These are phyloP conservation scores for Galbula dea DNA, from an alignment of 2,113 vertebrate genomes.

Conservation along the genomic window DNA sequence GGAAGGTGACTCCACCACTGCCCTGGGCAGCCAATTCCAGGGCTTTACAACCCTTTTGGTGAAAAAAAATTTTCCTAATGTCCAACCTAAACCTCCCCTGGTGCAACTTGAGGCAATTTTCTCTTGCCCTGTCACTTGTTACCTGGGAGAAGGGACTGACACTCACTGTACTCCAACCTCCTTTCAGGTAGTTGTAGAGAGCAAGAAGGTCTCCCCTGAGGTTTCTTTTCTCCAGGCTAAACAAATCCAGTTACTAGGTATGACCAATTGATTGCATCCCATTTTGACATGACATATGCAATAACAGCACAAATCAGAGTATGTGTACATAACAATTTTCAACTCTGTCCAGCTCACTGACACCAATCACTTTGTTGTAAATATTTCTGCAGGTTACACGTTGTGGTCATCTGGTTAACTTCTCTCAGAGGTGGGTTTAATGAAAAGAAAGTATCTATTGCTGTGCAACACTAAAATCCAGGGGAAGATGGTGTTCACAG, in stretches of 20 bases:
- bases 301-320: neutral
- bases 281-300: neutral
- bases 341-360: neutral
- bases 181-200: too few relatives aligned
- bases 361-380: neutral
- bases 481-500: neutral
- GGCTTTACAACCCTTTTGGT: too few relatives aligned
- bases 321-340: neutral
- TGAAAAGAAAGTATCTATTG: neutral
- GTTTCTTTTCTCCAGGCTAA: too few relatives aligned
- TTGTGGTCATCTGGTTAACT: neutral
- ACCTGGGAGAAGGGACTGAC: too few relatives aligned
- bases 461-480: neutral
- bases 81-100: neutral
- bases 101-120: too few relatives aligned
- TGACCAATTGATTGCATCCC: neutral
- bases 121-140: too few relatives aligned
- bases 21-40: too few relatives aligned
- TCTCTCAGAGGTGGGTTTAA: neutral
- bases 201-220: too few relatives aligned
- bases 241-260: neutral
- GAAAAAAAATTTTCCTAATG: too few relatives aligned
- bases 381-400: neutral
- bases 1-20: too few relatives aligned
- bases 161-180: too few relatives aligned